Percentiles rank a stretch among this genome's conserved stretches.
phyloP scores from a whole-genome alignment of 2,113 vertebrate species.

The Percopsis transmontana region DNA sequence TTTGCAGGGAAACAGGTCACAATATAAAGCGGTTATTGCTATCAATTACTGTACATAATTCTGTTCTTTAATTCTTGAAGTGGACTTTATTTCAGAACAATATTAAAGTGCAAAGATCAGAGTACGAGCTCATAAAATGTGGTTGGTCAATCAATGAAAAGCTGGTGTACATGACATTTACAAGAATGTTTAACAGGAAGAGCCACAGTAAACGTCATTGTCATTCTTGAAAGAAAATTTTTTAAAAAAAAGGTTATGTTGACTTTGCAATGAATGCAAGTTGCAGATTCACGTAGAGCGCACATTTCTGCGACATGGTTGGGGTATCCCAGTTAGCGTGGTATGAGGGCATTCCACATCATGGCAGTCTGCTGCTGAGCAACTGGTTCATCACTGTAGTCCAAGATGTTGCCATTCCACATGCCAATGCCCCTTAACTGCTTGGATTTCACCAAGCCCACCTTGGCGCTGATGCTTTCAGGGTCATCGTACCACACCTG shows the following conservation, averaged over 20 bases:
- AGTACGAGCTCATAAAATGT: not conserved
- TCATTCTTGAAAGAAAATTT: constrained; percentile 22
- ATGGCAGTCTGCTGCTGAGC: constrained; percentile 81
- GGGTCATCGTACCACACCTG: constrained; percentile 96
- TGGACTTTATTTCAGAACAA: constrained; percentile 38
- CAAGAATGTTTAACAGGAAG: constrained; percentile 29
- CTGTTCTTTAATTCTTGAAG: not conserved
- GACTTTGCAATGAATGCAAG: constrained; percentile 42
- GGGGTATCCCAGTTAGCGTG: constrained; percentile 39
- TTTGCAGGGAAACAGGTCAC: not conserved
- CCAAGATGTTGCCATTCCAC: constrained; percentile 92
- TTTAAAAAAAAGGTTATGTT: constrained; percentile 34
- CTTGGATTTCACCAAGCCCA: constrained; percentile 69
- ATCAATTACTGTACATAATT: not conserved
- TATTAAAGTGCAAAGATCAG: constrained; percentile 17
- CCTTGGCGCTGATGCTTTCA: constrained; percentile 87
- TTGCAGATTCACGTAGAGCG: constrained; percentile 5
- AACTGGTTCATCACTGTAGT: constrained; percentile 79
- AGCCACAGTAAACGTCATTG: constrained; percentile 36
- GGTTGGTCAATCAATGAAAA: constrained; percentile 6
- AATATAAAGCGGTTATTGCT: not conserved
- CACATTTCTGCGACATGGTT: constrained; percentile 19
- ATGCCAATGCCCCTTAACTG: constrained; percentile 90
- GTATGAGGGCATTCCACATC: constrained; percentile 90
- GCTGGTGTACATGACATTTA: not conserved